A percentile compares a stretch with the other conserved stretches of the same genome.
Evolutionary conservation across 1,140 invertebrate species (phyloP).

Genomic region (Temnothorax curvispinosus): DNA sequence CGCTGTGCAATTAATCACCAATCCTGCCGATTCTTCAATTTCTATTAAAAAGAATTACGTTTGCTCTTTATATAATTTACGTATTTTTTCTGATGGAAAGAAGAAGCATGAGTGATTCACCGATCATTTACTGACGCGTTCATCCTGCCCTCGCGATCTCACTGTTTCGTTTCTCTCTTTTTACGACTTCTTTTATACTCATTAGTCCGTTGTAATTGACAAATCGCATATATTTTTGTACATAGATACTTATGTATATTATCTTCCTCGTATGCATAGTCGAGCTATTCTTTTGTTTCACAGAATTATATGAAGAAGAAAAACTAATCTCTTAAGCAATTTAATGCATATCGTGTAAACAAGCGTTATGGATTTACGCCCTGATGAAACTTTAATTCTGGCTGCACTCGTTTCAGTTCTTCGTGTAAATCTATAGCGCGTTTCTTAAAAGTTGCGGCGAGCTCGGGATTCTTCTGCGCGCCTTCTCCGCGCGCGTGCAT

Average conservation of each 20-base stretch:
- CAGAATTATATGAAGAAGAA: not conserved
- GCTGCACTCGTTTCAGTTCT: constrained; percentile 87
- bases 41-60: not conserved
- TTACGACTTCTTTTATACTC: constrained; percentile 64
- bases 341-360: not conserved
- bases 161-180: constrained; percentile 45
- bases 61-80: not conserved
- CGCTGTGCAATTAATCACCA: not conserved
- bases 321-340: not conserved
- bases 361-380: constrained; percentile 81
- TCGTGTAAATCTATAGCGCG: constrained; percentile 90
- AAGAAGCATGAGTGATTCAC: constrained; percentile 6
- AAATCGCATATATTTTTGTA: constrained; percentile 77
- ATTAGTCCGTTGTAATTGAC: constrained; percentile 51
- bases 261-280: no score
- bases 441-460: constrained; percentile 91
- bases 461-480: constrained; percentile 89
- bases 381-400: constrained; percentile 88
- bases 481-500: constrained; percentile 93
- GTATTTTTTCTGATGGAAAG: not conserved
- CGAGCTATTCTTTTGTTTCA: not conserved
- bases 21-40: not conserved
- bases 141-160: constrained; percentile 13
- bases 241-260: constrained; percentile 74
- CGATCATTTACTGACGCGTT: not conserved